Conservation (phyloP, 2,113 vertebrate genomes). For the Ciconia boyciana region DNA sequence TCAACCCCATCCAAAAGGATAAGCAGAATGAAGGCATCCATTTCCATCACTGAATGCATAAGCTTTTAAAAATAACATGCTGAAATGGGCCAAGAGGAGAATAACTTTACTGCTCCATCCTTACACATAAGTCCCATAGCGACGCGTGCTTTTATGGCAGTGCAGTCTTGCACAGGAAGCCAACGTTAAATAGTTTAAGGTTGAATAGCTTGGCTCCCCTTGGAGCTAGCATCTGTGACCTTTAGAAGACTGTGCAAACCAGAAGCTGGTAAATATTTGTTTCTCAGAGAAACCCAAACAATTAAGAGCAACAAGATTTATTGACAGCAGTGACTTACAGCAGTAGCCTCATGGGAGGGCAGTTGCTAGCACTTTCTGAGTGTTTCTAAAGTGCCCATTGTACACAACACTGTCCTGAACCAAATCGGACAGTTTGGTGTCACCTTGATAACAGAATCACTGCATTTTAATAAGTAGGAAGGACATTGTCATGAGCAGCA, state of each 20-base stretch:
- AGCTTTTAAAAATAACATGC: background rate
- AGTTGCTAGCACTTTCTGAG: background rate
- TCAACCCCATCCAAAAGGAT: background rate
- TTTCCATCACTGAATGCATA: background rate
- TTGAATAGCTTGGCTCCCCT: constrained; percentile 14
- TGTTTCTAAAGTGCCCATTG: background rate
- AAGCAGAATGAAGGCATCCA: background rate
- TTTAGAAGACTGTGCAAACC: background rate
- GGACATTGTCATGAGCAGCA: background rate
- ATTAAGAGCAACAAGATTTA: background rate
- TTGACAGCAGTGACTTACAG: background rate
- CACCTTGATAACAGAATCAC: background rate
- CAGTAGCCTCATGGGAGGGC: background rate
- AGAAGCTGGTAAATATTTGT: constrained; percentile 37
- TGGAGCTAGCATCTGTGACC: constrained; percentile 24
- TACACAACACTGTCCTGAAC: background rate
- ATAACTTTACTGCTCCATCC: background rate
- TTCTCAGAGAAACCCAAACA: constrained; percentile 31
- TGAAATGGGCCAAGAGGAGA: background rate
- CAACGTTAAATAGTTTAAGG: constrained; percentile 8
- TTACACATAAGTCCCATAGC: background rate
- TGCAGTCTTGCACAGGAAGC: background rate
- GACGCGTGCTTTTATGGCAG: background rate
- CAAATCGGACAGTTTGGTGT: background rate
- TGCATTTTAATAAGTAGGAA: background rate